A percentile compares a stretch with the other conserved stretches of the same genome.
Evolutionary conservation across 2,113 vertebrate genomes (phyloP).

Genomic region (Nycticryphes semicollaris): DNA sequence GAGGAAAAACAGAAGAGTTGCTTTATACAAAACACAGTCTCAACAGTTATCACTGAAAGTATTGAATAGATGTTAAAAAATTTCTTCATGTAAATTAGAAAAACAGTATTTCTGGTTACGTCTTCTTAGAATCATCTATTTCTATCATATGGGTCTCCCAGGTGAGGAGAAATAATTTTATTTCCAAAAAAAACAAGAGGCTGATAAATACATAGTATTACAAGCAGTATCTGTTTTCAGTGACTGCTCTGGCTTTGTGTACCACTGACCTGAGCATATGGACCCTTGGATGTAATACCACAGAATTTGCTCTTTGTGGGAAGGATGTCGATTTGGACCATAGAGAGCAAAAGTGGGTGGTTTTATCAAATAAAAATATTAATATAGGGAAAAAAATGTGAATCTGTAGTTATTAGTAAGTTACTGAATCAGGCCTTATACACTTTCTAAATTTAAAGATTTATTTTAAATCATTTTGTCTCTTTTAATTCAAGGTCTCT

Average conservation of each 20-base stretch:
- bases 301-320: background rate
- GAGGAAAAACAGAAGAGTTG: conserved; percentile 36
- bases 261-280: background rate
- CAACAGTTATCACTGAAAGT: background rate
- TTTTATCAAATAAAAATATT: background rate
- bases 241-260: background rate
- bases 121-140: conserved; percentile 27
- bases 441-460: background rate
- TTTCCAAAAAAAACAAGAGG: background rate
- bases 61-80: conserved; percentile 33
- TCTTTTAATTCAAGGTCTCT: background rate
- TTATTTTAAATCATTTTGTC: background rate
- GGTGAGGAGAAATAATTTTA: background rate
- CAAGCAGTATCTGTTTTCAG: background rate
- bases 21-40: conserved; percentile 43
- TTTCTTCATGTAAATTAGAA: conserved; percentile 4
- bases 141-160: background rate
- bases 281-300: background rate
- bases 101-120: conserved; percentile 27
- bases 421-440: background rate
- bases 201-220: background rate
- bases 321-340: background rate
- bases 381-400: background rate
- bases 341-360: background rate
- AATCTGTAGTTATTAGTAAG: background rate